Base-by-base conservation (phyloP, 2,888 invertebrate genomes). In the Allacma fusca region DNA sequence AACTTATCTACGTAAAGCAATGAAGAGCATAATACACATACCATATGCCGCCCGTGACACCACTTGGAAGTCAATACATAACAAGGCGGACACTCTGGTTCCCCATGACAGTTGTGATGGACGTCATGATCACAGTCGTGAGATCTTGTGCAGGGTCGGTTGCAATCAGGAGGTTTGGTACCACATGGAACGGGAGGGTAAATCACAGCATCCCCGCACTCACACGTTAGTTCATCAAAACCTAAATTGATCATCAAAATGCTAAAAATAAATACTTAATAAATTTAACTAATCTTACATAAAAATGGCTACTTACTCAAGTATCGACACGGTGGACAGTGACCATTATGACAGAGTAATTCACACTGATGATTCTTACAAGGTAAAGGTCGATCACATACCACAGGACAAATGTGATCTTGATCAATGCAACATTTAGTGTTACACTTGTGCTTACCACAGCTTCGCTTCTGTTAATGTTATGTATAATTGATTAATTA, bases 181-280 rank as follows among this genome's bases (percentile, higher is more conserved):
- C 98, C 98, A 87, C 98, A 98, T 0, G 94, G 91, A 71, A 98
- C 91, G 0, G 98, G 98, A 0, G 98, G 98, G 86, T 92, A 92
- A 75, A 94, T 87, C 40, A 96, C 94, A 82, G 92, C 91, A 0
- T 91, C 89, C 9, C 98, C 97, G 87, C 98, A 98, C 86, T 93
- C 93, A 86, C 98, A 98, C 24, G 91, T 91, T 72, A 98, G 88
- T 88, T 98, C 98, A 74, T 95, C 94, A 88, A 97, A 97, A 28
- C 62, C 34, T 50, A 44, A 24, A 26, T 67, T 28, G 69, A 34
- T 34, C 5, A 7, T 9, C 34, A 4, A 34, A 68, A 50, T 62
- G 44, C 26, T 1, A 67, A 50, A 50, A 40, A 67, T 71, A 28
- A 29, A 50, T 40, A 19, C 44, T 1, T 74, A 40, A 76, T n/a